phyloP scores from a whole-genome alignment of 64 coral and sea anemone genomes.

The Pocillopora damicornis region DNA sequence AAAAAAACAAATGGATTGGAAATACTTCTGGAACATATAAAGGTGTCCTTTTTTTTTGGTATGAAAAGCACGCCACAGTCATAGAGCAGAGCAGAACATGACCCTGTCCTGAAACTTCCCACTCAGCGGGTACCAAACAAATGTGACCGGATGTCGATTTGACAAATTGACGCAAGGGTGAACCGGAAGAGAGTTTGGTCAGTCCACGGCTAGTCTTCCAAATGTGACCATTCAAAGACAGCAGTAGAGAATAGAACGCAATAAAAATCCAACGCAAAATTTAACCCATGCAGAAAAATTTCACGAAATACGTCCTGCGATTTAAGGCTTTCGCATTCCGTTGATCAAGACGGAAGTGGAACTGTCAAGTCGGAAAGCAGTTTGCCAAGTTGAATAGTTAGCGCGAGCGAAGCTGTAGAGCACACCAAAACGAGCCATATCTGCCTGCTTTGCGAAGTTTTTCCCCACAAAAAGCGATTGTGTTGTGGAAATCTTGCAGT shows the following conservation, averaged over 20 bases:
- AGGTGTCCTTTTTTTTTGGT: background rate
- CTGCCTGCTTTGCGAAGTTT: background rate
- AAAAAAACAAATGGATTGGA: background rate
- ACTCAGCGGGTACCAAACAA: constrained; percentile 40
- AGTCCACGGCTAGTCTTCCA: background rate
- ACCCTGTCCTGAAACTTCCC: background rate
- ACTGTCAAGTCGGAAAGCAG: too few species aligned
- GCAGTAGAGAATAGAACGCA: background rate
- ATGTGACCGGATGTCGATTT: constrained; percentile 10
- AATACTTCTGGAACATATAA: background rate
- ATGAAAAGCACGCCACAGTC: background rate
- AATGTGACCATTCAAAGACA: background rate
- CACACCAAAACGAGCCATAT: background rate
- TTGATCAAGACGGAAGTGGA: background rate
- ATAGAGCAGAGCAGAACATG: background rate
- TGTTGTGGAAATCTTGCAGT: constrained; percentile 13
- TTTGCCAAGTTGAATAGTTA: too few species aligned
- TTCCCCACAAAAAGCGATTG: background rate
- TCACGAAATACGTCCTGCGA: background rate
- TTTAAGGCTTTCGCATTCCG: background rate
- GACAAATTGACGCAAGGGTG: background rate
- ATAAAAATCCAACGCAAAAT: background rate
- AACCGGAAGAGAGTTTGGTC: constrained; percentile 7
- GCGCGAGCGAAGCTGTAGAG: background rate
- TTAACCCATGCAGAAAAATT: background rate